These are phyloP conservation scores for Ariopsis seemanni DNA, from an alignment of 2,113 vertebrate species.

Conservation along the genomic window DNA sequence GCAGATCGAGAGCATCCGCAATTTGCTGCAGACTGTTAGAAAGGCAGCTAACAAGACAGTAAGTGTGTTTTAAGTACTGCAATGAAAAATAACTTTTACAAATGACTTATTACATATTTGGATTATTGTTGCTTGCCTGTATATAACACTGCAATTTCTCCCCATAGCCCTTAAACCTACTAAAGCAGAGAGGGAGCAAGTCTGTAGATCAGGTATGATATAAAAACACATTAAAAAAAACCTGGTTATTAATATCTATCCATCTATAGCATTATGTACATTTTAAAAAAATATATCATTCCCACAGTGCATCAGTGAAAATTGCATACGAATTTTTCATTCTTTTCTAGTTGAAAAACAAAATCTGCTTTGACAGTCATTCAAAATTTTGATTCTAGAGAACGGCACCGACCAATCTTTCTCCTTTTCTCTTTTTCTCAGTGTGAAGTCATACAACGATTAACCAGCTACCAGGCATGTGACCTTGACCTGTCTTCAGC, in stretches of 20 bases:
- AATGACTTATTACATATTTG: background rate
- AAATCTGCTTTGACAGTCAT: background rate
- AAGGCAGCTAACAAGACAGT: background rate
- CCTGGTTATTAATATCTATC: background rate
- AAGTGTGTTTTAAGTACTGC: background rate
- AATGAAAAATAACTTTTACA: background rate
- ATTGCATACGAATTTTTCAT: background rate
- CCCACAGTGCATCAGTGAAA: background rate
- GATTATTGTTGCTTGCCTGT: background rate
- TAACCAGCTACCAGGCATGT: conserved; percentile 4
- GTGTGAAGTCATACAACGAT: conserved; percentile 20
- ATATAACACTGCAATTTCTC: background rate
- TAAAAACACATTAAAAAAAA: background rate
- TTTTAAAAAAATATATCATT: background rate
- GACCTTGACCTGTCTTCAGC: background rate
- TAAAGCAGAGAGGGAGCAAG: background rate
- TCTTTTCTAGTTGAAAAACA: background rate
- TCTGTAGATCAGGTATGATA: background rate
- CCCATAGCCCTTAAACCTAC: background rate
- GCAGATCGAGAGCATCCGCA: conserved; percentile 24
- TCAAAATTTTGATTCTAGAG: background rate
- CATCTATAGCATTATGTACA: background rate
- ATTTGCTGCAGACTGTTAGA: background rate
- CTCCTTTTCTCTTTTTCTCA: background rate
- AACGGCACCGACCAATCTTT: background rate